Conservation (phyloP, 2,113 vertebrate genomes). For the Felis chaus region DNA sequence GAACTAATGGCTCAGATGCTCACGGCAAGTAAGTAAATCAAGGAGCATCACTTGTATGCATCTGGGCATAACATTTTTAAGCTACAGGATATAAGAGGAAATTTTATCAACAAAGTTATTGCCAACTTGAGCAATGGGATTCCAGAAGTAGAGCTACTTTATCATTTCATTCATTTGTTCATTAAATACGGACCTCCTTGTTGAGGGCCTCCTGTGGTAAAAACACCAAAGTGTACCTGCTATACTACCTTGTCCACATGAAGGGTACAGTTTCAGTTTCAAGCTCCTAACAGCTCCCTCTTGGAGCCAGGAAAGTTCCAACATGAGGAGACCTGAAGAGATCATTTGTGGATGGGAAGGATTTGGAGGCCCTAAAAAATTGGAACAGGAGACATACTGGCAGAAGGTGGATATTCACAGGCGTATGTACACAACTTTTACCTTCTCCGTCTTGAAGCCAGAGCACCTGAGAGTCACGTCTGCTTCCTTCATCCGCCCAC, state of each 20-base stretch:
- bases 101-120: conserved; percentile 24
- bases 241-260: not conserved
- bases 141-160: not conserved
- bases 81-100: not conserved
- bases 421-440: not conserved
- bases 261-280: not conserved
- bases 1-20: conserved; percentile 63
- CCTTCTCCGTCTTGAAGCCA: not conserved
- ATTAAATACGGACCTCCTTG: not conserved
- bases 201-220: not conserved
- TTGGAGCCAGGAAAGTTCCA: not conserved
- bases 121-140: not conserved
- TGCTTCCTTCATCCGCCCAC: not conserved
- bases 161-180: not conserved
- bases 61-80: not conserved
- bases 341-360: not conserved
- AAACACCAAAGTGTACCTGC: not conserved
- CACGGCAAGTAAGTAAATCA: conserved; percentile 18
- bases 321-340: not conserved
- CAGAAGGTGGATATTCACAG: not conserved
- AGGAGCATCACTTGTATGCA: not conserved
- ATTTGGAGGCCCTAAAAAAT: conserved; percentile 7
- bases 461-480: not conserved
- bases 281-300: not conserved
- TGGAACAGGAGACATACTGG: not conserved